Base-by-base conservation (phyloP, 2,113 vertebrate species). In the Tor tambroides region DNA sequence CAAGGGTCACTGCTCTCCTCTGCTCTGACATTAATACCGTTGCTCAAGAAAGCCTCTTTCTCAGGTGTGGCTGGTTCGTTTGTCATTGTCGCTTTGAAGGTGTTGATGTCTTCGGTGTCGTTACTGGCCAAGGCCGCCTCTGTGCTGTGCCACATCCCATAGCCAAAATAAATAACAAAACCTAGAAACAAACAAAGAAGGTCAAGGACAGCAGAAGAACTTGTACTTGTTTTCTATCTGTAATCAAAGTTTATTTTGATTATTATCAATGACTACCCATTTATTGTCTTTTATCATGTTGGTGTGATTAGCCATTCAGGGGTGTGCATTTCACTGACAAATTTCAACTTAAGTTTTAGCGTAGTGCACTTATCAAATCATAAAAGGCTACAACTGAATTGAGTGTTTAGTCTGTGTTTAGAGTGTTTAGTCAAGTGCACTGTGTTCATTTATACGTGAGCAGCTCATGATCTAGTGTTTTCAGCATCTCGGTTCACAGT, bases 61-160 rank as follows among this genome's bases (percentile, higher is more conserved):
- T 91, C 94, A 1, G 38, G 46, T 30, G 77, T 69, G 19, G 90
- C 54, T 41, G 89, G 86, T 63, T 85, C 75, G 0, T 49, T 19
- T 6, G 85, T 94, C 83, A 93, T 91, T 92, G 91, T 93, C 49
- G 93, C 85, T 80, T 89, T 5, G 86, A 89, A 72, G 88, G 88
- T 78, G 84, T 41, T 0, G 83, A 86, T 91, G 84, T 93, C 51
- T 90, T 93, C 88, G 65, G 93, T 38, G 90, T 87, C 82, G 0
- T 94, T 90, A 0, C 94, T 92, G 72, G 86, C 83, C 86, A 91
- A 17, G 0, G n/a, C 88, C 0, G 95, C 96, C 90, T 97, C 97
- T 38, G 95, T 92, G 0, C 98, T 99, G 92, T 99, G 96, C 89
- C 95, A 92, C 30, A 99, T 93, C 28, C 98, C 98, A 0, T 98